phyloP scores from a whole-genome alignment of 1,140 invertebrate genomes.

The Ylistrum balloti region DNA sequence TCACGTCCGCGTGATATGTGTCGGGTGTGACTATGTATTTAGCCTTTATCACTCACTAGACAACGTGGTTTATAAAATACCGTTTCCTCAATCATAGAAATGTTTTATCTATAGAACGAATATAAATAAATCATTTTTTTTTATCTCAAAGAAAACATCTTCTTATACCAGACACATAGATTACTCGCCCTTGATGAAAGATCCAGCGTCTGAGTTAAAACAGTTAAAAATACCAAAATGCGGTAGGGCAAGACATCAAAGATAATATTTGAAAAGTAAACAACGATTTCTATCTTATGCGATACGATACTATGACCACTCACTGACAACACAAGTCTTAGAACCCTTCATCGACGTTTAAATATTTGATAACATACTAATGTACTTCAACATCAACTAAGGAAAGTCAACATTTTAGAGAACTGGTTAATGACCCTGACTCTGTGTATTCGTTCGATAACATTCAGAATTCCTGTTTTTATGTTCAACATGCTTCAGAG shows the following conservation, averaged over 20 bases:
- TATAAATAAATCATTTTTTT: slow-evolving; percentile 14
- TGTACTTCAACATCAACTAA: neutral
- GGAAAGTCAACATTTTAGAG: neutral
- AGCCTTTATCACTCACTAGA: neutral
- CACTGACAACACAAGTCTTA: neutral
- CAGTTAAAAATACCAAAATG: slow-evolving; percentile 20
- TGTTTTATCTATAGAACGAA: neutral
- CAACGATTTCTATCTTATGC: neutral
- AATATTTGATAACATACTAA: neutral
- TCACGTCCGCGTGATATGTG: neutral
- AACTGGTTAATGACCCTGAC: neutral
- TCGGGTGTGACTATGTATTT: slow-evolving; percentile 17
- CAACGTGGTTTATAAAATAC: neutral
- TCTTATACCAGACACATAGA: neutral
- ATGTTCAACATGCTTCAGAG: no score
- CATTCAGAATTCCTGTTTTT: no score
- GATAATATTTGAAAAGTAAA: slow-evolving; percentile 16
- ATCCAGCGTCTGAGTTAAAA: neutral
- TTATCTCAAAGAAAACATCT: slow-evolving; percentile 28
- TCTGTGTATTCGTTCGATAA: neutral
- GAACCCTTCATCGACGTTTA: neutral
- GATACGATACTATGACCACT: neutral
- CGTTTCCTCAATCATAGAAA: neutral
- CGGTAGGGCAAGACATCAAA: neutral
- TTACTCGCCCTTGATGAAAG: neutral